phyloP scores from a whole-genome alignment of 2,113 vertebrate species.

The Anguilla japonica region DNA sequence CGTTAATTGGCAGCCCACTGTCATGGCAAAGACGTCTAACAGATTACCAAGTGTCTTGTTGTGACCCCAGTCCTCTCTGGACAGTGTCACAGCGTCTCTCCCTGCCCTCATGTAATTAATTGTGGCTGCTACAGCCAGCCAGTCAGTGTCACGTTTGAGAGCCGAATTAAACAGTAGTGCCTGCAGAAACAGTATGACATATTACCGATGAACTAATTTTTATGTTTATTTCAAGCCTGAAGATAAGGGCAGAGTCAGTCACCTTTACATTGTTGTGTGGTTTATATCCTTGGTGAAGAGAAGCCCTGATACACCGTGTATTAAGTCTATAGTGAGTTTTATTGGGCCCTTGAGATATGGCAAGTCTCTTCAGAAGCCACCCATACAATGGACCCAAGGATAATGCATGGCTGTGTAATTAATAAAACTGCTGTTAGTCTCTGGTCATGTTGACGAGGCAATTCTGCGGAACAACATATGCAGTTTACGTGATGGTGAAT shows the following conservation, averaged over 20 bases:
- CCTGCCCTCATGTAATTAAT: too few species aligned
- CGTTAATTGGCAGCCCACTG: too few species aligned
- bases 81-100: too few species aligned
- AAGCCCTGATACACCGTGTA: not conserved
- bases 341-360: not conserved
- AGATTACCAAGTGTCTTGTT: too few species aligned
- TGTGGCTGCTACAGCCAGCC: too few species aligned
- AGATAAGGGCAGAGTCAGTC: not conserved
- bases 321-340: not conserved
- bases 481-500: not conserved
- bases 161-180: not conserved
- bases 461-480: not conserved
- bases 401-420: not conserved
- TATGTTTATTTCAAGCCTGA: not conserved
- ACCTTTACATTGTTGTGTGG: too few species aligned
- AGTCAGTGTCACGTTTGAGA: not conserved
- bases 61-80: too few species aligned
- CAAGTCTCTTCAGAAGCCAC: not conserved
- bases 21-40: too few species aligned
- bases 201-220: not conserved
- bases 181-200: not conserved
- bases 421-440: not conserved
- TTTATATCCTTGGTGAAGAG: too few species aligned
- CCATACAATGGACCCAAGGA: not conserved
- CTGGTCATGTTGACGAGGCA: not conserved